phyloP scores from a whole-genome alignment of 2,113 vertebrate species.

The Mus musculus region DNA sequence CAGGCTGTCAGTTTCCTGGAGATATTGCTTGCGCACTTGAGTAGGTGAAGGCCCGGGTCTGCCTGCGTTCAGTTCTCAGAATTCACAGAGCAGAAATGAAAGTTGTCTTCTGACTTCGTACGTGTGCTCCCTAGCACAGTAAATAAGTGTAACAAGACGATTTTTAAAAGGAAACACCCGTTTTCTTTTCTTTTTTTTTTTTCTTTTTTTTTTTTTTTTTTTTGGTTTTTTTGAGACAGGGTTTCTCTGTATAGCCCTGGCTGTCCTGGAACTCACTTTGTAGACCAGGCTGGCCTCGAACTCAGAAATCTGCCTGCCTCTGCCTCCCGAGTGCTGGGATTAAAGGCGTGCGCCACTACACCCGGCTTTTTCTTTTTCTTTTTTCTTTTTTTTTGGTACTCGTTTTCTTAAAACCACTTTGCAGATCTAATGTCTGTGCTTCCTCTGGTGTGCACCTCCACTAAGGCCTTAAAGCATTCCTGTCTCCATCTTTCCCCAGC shows the following conservation, averaged over 20 bases:
- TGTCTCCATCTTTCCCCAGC: background rate
- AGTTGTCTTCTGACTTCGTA: background rate
- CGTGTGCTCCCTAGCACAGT: background rate
- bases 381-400: no score
- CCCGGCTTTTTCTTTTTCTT: no score
- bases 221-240: no score
- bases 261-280: no score
- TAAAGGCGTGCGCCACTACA: no score
- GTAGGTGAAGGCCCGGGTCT: background rate
- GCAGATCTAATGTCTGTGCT: background rate
- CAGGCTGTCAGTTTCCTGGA: background rate
- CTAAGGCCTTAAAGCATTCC: background rate
- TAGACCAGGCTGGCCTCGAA: no score
- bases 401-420: background rate
- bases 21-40: background rate
- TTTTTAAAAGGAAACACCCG: background rate
- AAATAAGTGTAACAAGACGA: background rate
- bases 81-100: background rate
- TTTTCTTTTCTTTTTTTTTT: no score
- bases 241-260: no score
- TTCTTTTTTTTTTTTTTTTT: no score
- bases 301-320: no score
- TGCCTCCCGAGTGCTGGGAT: no score
- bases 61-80: background rate
- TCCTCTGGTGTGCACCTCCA: background rate